Evolutionary conservation across 2,888 invertebrate genomes (phyloP).

Genomic region (Chaetoderma sp.): DNA sequence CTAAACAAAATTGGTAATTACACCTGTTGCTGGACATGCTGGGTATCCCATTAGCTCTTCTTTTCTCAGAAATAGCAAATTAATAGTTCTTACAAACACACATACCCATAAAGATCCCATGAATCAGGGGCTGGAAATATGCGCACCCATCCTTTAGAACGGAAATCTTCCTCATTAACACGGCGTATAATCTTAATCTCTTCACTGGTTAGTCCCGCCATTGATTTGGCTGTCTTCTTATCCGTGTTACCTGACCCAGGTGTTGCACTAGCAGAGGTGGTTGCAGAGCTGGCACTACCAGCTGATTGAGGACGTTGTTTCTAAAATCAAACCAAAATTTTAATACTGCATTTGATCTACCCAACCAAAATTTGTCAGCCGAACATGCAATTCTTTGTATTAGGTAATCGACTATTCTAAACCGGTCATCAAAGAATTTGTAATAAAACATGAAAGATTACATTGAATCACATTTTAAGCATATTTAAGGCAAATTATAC

Average conservation of each 20-base stretch:
- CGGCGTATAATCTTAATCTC: constrained; percentile 83
- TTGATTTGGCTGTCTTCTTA: constrained; percentile 26
- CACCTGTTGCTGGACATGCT: too few relatives aligned
- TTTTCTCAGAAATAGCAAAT: too few relatives aligned
- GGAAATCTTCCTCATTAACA: constrained; percentile 82
- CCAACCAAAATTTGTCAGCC: not conserved
- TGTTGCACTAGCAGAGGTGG: constrained; percentile 6
- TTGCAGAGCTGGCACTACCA: constrained; percentile 41
- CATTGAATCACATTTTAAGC: too few relatives aligned
- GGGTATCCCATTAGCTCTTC: too few relatives aligned
- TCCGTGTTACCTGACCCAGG: constrained; percentile 18
- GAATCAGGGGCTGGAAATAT: constrained; percentile 92
- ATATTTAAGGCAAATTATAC: too few relatives aligned
- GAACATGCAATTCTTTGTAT: too few relatives aligned
- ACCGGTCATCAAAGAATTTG: too few relatives aligned
- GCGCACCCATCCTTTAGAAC: constrained; percentile 88
- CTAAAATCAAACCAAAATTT: constrained; percentile 32
- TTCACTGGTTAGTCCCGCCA: constrained; percentile 76
- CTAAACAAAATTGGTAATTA: too few relatives aligned
- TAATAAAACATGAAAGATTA: too few relatives aligned
- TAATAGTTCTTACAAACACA: too few relatives aligned
- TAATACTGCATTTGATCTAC: constrained; percentile 1
- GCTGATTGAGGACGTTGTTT: constrained; percentile 58
- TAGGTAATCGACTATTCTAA: too few relatives aligned
- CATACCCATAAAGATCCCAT: constrained; percentile 74